A percentile compares a stretch with the other conserved stretches of the same genome.
phyloP scores from a whole-genome alignment of 2,888 invertebrate species.

The Strigamia crassipes region DNA sequence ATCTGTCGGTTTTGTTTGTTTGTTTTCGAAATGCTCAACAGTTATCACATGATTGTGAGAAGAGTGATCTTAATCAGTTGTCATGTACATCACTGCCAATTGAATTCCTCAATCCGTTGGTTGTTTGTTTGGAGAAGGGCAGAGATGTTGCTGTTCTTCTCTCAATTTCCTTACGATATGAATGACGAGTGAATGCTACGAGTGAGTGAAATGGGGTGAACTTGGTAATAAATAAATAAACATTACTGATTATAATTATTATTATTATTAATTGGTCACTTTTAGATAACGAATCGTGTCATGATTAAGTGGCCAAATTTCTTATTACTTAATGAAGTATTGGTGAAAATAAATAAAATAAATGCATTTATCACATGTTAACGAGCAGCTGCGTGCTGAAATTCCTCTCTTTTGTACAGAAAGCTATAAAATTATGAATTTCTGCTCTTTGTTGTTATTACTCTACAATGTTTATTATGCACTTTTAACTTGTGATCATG shows the following conservation, averaged over 20 bases:
- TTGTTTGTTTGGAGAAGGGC: background rate
- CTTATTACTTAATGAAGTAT: conserved; percentile 21
- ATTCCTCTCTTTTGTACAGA: conserved; percentile 30
- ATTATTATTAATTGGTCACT: conserved; percentile 18
- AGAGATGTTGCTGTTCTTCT: background rate
- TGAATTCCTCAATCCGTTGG: conserved; percentile 30
- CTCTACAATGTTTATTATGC: conserved; percentile 30
- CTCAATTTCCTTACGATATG: background rate
- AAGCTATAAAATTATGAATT: conserved; percentile 15
- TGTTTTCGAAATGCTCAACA: background rate
- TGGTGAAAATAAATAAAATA: background rate
- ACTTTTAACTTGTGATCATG: conserved; percentile 30
- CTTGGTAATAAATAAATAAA: background rate
- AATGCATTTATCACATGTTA: conserved; percentile 26
- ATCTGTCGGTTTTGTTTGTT: background rate
- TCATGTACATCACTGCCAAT: conserved; percentile 30
- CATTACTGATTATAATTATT: background rate
- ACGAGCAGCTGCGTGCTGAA: conserved; percentile 26
- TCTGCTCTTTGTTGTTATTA: conserved; percentile 30
- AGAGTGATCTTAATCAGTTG: conserved; percentile 30
- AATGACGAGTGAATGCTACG: background rate
- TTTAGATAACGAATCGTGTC: conserved; percentile 17
- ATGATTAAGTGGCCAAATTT: conserved; percentile 8
- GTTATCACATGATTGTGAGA: conserved; percentile 23
- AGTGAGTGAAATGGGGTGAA: background rate